Base-by-base conservation (phyloP, 2,113 vertebrate species). In the Semnopithecus entellus region DNA sequence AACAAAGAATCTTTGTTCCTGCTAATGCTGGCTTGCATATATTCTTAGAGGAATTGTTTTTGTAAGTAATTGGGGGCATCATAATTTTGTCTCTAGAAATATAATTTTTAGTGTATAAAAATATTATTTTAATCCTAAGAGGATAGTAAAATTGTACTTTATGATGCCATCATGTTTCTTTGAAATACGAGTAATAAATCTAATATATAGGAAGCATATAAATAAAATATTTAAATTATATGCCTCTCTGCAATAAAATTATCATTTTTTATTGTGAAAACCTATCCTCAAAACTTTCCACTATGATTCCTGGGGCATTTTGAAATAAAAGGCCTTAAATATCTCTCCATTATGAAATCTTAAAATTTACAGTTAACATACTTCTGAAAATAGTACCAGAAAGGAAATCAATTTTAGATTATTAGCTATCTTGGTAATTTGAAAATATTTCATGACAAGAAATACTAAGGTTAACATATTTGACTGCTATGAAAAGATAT, bases 221-320 rank as follows among this genome's bases (percentile, higher is more conserved):
- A 82, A 32, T 91, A 82, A 78, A 88, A 76, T n/a, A 45, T 83
- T 43, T 61, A 90, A 72, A 89, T 85, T 68, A n/a, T 92, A 85
- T 72, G 52, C 59, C 64, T 22, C 8, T 85, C 27, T 79, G 13
- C 64, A 35, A 75, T 94, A 81, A 88, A 91, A 27, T 50, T 59
- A 43, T 48, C 64, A 38, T 12, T 38, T 79, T 95, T 94, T 97
- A 87, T 80, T 96, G 68, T 87, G 78, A 90, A 92, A 90, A 93
- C 22, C 76, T n/a, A 0, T 95, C 89, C 66, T 92, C 9, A 1
- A 61, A 55, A 68, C 38, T 93, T 85, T 73, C 9, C 20, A n/a
- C 32, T 27, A 84, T 16, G 35, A 70, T n/a, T n/a, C 0, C 9
- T 91, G 20, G 70, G n/a, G 3, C 4, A 66, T 83, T 97, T 94